Evolutionary conservation across 2,797 vertebrate genomes (phyloP), one percentile per base, ranked within the genome.

Genomic region (Cichlasoma orientale): DNA sequence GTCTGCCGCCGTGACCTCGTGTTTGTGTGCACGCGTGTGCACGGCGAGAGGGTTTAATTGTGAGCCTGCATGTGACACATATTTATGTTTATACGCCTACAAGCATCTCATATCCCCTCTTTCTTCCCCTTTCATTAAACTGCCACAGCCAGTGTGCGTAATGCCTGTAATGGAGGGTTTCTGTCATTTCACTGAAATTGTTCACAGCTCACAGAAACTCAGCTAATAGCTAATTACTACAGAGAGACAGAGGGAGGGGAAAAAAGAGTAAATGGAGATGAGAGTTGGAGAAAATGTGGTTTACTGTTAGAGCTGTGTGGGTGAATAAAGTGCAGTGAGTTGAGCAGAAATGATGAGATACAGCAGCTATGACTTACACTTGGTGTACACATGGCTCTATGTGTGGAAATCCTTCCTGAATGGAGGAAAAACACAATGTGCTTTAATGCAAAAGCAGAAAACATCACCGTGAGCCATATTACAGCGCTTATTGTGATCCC

Each of bases 141-240:
- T 56, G 27, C 76, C 80, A 69, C 71, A 78, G 84, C 56, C 80
- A 5, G 75, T 27, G 74, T 82, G 84, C 63, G 71, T 70, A 71
- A 69, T 66, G 84, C 74, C 72, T 78, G 72, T 92, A 92, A 92
- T 93, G 80, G 79, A 88, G 78, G 84, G 81, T 90, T 90, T 88
- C 82, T 91, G 85, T 91, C 89, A 87, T 78, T 76, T 89, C 86
- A 87, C 72, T 82, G 90, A 85, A 90, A 80, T 82, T 61, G 86
- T 90, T 89, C 89, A 88, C 87, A 80, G 89, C 89, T 89, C 82
- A 79, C 70, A 90, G 85, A 84, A 88, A 88, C 88, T 82, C 86
- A 36, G 90, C 89, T 90, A 90, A 92, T 90, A 83, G 90, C 86
- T 92, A 83, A 90, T 92, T 92, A 90, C 89, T 69, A 70, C 76